Conservation (phyloP, 2,797 vertebrate species). For the Scyliorhinus canicula region DNA sequence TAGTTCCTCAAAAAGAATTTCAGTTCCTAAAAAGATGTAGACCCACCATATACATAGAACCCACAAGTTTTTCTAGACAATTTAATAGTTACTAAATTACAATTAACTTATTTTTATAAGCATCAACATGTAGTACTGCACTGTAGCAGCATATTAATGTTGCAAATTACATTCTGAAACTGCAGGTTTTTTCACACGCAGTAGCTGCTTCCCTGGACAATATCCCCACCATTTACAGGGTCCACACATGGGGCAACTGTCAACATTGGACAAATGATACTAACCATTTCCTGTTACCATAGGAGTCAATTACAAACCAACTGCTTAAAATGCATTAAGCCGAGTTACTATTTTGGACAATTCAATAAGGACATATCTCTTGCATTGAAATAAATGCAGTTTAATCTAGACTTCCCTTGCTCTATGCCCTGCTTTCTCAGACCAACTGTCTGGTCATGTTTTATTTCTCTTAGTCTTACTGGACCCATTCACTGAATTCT, state of each 20-base stretch:
- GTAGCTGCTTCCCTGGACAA: neutral
- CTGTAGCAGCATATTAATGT: neutral
- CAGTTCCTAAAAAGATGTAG: constrained; percentile 7
- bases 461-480: too few relatives aligned
- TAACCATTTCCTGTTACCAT: neutral
- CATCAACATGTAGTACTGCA: neutral
- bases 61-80: constrained; percentile 17
- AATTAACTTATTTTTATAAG: neutral
- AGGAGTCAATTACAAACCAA: neutral
- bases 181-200: neutral
- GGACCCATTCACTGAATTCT: too few relatives aligned
- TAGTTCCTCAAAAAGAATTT: constrained; percentile 38
- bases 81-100: neutral
- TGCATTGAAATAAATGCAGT: too few relatives aligned
- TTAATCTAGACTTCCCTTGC: too few relatives aligned
- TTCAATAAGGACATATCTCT: neutral
- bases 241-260: too few relatives aligned
- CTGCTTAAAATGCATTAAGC: neutral
- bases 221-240: too few relatives aligned
- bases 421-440: too few relatives aligned
- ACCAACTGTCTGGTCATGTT: too few relatives aligned
- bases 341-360: neutral
- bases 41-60: neutral
- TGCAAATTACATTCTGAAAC: neutral
- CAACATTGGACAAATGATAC: neutral